Percentiles rank a stretch among this genome's conserved stretches.
Conservation (phyloP, 1,140 invertebrate species). For the Drosophila tani region DNA sequence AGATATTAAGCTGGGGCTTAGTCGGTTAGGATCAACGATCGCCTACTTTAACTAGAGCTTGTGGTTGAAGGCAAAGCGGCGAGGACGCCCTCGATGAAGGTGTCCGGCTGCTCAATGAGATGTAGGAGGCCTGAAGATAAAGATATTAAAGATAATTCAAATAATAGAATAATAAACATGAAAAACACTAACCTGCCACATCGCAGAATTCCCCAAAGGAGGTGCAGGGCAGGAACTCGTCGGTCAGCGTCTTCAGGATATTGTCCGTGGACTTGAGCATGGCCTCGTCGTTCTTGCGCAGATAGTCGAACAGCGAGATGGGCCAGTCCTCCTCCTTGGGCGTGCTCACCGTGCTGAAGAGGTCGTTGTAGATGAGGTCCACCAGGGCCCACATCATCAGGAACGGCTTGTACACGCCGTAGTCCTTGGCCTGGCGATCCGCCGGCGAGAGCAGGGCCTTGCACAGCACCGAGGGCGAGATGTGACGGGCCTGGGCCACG, state of each 20-base stretch:
- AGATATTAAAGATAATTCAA: neutral
- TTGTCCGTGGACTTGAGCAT: conserved; percentile 95
- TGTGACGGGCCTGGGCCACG: conserved; percentile 91
- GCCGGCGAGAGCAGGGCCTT: conserved; percentile 85
- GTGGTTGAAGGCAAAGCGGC: conserved; percentile 64
- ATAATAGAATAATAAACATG: neutral
- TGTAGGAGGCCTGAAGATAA: conserved; percentile 67
- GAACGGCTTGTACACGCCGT: conserved; percentile 93
- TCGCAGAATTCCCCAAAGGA: conserved; percentile 96
- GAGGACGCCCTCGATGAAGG: conserved; percentile 78
- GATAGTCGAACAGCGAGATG: conserved; percentile 94
- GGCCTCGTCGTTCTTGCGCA: conserved; percentile 96
- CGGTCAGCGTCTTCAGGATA: conserved; percentile 92
- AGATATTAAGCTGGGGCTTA: conserved; percentile 41
- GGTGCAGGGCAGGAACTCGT: conserved; percentile 95
- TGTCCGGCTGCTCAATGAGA: conserved; percentile 80
- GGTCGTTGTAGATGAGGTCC: conserved; percentile 90
- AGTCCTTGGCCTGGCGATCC: conserved; percentile 89
- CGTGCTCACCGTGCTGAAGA: conserved; percentile 90
- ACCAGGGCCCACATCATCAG: conserved; percentile 94
- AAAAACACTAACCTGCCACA: conserved; percentile 88
- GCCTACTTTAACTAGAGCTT: conserved; percentile 67
- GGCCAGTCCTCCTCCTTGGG: conserved; percentile 94
- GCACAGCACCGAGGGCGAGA: conserved; percentile 86
- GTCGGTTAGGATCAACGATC: conserved; percentile 27